Evolutionary conservation across 37 sponge, comb jelly and placozoan species (phyloP), one percentile per base, ranked within the genome.

Genomic region (Tethya wilhelma): DNA sequence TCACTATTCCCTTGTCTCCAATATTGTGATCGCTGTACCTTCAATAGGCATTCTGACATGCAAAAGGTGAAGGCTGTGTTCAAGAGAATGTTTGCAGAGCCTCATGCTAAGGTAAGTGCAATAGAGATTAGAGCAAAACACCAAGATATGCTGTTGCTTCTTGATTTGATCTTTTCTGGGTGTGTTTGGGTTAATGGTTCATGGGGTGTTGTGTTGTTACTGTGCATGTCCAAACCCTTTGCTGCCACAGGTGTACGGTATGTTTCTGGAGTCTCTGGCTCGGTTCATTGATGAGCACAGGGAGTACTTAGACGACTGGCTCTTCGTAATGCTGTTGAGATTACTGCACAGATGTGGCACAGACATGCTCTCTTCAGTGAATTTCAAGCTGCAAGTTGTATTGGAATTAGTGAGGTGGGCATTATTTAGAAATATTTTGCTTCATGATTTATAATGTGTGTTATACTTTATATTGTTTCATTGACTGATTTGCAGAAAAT

Each of bases 251-350:
- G 91, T 94, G 14, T 90, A 74, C 43, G 33, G 82, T 3, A 72
- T 88, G 80, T 94, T 94, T 31, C 81, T 94, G 66, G 91, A 94
- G 30, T 77, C 75, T 17, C 71, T 94, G 29, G 64, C 44, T 14
- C 7, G 45, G 25, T 94, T 87, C 66, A 81, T 94, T 1, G 64
- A 78, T 38, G 60, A 77, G 55, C 83, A 90, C 58, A 44, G 71
- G 42, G 82, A 84, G 42, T 44, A 90, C 30, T 62, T 94, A 44
- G 83, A 90, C 1, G 95, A 87, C 73, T 94, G 91, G 92, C 77
- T 94, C 46, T 90, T 84, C 69, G 38, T 86, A 26, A 57, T 94
- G 43, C 74, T 94, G 38, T 74, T 88, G 28, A 75, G 78, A 40
- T 66, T 94, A 29, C 62, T 94, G 40, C 91, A 87, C 66, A 78